Evolutionary conservation across 2,888 invertebrate species (phyloP), one percentile per base, ranked within the genome.

Genomic region (Gymnocheta viridis): DNA sequence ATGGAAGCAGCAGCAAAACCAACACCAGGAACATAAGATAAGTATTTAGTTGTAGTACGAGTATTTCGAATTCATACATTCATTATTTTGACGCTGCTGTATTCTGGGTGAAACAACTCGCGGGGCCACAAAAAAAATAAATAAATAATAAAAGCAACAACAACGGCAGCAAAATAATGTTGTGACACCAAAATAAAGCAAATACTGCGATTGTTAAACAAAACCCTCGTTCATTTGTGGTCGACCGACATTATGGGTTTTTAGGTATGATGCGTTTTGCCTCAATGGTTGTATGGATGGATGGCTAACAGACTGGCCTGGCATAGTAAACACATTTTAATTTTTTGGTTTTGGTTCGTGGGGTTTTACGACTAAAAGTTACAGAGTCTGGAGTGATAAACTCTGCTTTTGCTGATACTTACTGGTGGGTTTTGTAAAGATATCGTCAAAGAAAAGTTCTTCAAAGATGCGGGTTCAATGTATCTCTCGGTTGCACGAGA

Each of bases 201-300:
- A 84, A 81, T 84, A 81, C 70, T 72, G 66, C 64, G 41, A 66
- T 51, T 80, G 60, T 70, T 66, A 70, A 79, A 83, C 74, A 79
- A 82, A 77, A 74, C 64, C 60, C 84, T 81, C 84, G 80, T 84
- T 81, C 80, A 83, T 84, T 84, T 84, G 84, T 77, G 84, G 84
- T 84, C 80, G 80, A 84, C 84, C 77, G 77, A 81, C 54, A 81
- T 84, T 77, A 80, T 84, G 80, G 77, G 64, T 54, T 76, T 66
- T 62, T 60, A 17, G 41, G 60, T 67, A 58, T 58, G 80, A 54
- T 64, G 76, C 38, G 47, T 44, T 56, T 47, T 32, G 72, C 27
- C 58, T 77, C 19, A 74, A 74, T 67, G 58, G 17, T 51, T 76
- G 56, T 12, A 35, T 35, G 82, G 12, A 41, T 76, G 64, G 12